Evolutionary conservation across 2,888 invertebrate species (phyloP).

Genomic region (Epirrhoe alternata): DNA sequence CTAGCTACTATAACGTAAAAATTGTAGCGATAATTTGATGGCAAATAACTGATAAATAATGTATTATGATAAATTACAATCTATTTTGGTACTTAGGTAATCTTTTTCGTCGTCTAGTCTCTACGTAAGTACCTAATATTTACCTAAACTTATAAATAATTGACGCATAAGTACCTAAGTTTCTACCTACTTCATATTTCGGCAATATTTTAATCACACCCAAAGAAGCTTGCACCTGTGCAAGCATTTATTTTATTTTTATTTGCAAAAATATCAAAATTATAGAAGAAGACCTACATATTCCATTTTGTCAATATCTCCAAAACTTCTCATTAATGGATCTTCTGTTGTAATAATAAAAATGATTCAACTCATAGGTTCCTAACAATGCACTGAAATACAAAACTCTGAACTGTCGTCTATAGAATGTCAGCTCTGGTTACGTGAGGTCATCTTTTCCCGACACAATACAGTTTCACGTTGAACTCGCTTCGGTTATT

Average conservation of each 20-base stretch:
- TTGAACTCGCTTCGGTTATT: constrained; percentile 70
- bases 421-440: constrained; percentile 48
- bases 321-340: background rate
- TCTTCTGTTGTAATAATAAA: background rate
- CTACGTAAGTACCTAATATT: background rate
- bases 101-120: background rate
- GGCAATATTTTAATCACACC: too few relatives aligned
- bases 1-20: background rate
- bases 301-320: background rate
- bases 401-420: constrained; percentile 18
- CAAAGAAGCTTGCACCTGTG: too few relatives aligned
- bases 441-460: constrained; percentile 46
- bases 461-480: constrained; percentile 65
- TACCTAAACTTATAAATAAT: too few relatives aligned
- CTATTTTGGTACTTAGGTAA: too few relatives aligned
- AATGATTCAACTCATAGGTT: background rate
- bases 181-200: too few relatives aligned
- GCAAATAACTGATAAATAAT: background rate
- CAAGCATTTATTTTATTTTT: too few relatives aligned
- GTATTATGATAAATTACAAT: too few relatives aligned
- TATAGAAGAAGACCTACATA: background rate
- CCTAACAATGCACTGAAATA: constrained; percentile 15
- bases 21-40: background rate
- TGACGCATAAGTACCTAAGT: too few relatives aligned
- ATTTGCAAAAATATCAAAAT: too few relatives aligned